Evolutionary conservation across 2,797 vertebrate species (phyloP).

Genomic region (Pseudochirops cupreus): DNA sequence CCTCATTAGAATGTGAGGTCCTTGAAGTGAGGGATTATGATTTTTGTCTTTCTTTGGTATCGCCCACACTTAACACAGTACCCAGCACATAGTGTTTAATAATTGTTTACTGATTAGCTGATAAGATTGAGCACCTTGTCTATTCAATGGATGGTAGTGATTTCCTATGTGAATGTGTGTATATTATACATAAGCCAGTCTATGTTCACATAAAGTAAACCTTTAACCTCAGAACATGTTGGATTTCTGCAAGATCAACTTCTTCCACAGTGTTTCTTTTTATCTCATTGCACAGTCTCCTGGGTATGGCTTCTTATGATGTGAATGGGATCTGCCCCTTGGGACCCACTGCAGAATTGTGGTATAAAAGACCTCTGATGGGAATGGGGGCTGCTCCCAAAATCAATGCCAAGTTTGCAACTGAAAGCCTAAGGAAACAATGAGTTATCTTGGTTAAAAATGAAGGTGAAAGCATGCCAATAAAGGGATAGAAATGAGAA

Average conservation of each 20-base stretch:
- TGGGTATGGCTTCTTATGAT: background rate
- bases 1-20: background rate
- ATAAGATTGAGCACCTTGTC: background rate
- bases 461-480: slow-evolving; percentile 18
- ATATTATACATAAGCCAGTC: background rate
- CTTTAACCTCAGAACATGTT: background rate
- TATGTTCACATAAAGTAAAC: background rate
- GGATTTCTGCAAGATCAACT: background rate
- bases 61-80: background rate
- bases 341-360: background rate
- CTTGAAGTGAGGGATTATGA: background rate
- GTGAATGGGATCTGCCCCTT: background rate
- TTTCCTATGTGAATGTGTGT: background rate
- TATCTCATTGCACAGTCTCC: background rate
- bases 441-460: background rate
- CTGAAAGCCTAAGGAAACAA: background rate
- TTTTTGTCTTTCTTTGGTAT: background rate
- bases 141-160: background rate
- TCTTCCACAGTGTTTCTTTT: background rate
- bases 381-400: background rate
- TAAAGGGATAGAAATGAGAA: background rate
- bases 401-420: background rate
- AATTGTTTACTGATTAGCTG: background rate
- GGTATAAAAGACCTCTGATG: background rate
- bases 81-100: background rate